Percentiles rank a stretch among this genome's conserved stretches.
These are phyloP conservation scores for Brachynemurus nebulosus DNA, from an alignment of 2,888 invertebrate species.

Conservation along the genomic window DNA sequence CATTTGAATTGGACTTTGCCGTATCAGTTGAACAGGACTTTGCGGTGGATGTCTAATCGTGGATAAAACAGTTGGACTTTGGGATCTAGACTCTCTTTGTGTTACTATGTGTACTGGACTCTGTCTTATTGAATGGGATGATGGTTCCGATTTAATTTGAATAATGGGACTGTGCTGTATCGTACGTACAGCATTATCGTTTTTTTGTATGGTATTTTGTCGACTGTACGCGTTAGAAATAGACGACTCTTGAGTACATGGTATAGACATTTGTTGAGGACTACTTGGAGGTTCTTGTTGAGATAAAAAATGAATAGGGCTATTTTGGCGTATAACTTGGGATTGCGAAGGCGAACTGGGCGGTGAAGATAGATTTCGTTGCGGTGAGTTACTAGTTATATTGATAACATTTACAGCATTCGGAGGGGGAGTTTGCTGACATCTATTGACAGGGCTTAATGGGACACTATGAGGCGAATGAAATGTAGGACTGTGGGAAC, in stretches of 20 bases:
- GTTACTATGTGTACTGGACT: background rate
- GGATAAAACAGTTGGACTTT: background rate
- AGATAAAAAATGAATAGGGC: background rate
- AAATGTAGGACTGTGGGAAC: conserved; percentile 29
- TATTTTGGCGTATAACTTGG: background rate
- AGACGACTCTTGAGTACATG: background rate
- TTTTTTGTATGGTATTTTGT: background rate
- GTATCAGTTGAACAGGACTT: conserved; percentile 14
- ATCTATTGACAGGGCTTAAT: conserved; percentile 26
- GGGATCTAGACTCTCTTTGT: background rate
- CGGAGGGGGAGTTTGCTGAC: conserved; percentile 31
- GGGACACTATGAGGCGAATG: conserved; percentile 24
- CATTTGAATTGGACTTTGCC: conserved; percentile 5
- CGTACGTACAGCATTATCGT: background rate
- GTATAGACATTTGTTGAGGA: background rate
- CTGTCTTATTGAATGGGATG: background rate
- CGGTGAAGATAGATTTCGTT: background rate
- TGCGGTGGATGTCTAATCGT: conserved; percentile 11
- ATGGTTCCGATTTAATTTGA: background rate
- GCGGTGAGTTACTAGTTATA: background rate
- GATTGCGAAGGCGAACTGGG: conserved; percentile 13
- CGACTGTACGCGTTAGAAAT: background rate
- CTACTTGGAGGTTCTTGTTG: background rate
- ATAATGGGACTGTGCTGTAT: background rate
- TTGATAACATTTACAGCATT: conserved; percentile 24